Evolutionary conservation across 2,113 vertebrate genomes (phyloP).

Genomic region (Sarotherodon lohbergeri): DNA sequence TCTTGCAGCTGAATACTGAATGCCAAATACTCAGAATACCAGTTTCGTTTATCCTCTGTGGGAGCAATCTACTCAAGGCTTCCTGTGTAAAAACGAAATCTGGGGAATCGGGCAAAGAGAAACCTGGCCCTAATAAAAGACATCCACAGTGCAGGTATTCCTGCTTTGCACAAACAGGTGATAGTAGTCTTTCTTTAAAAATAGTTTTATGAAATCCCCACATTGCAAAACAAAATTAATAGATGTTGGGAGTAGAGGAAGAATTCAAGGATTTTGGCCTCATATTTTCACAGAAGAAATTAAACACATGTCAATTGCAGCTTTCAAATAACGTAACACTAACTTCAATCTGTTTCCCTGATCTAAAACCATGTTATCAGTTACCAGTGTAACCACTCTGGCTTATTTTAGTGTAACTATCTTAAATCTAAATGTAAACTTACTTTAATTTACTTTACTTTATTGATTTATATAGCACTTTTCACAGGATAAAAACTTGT

Average conservation of each 20-base stretch:
- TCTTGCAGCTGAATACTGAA: background rate
- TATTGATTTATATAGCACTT: background rate
- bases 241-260: background rate
- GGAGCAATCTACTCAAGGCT: conserved; percentile 27
- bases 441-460: background rate
- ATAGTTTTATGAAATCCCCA: background rate
- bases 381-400: background rate
- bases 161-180: background rate
- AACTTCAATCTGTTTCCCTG: background rate
- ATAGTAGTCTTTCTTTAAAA: background rate
- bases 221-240: background rate
- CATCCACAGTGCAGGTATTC: background rate
- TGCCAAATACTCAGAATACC: conserved; percentile 68
- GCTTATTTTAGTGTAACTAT: background rate
- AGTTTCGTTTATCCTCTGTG: conserved; percentile 36
- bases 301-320: background rate
- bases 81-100: conserved; percentile 31
- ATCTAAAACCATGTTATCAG: background rate
- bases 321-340: background rate
- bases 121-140: background rate
- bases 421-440: background rate
- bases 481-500: background rate
- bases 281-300: background rate
- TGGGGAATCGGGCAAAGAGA: background rate
- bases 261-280: background rate